Conservation (phyloP, 2,113 vertebrate genomes). For the Apeltes quadracus region DNA sequence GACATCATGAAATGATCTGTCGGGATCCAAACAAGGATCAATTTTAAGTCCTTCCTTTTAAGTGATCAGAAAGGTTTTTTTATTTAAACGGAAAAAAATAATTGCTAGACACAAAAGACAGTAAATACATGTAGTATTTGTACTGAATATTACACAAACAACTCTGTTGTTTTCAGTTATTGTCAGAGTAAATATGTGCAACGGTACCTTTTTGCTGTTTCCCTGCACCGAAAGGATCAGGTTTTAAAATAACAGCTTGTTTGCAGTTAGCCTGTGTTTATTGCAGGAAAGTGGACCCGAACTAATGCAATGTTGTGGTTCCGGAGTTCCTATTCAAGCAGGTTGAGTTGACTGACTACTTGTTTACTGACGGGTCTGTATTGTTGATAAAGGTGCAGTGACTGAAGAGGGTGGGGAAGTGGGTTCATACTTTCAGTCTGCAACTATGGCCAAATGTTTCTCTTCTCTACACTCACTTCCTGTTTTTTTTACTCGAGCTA, state of each 20-base stretch:
- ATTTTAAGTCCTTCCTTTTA: neutral
- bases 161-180: neutral
- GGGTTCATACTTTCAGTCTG: conserved; percentile 36
- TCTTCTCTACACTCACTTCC: conserved; percentile 79
- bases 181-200: neutral
- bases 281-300: too few relatives aligned
- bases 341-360: neutral
- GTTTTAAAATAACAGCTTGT: neutral
- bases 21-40: neutral
- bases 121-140: neutral
- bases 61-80: neutral
- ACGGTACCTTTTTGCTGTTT: neutral
- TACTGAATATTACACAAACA: conserved; percentile 14
- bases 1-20: neutral
- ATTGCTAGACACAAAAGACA: neutral
- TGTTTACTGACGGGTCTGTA: conserved; percentile 9
- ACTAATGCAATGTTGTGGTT: too few relatives aligned
- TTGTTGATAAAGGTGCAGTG: conserved; percentile 6
- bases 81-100: neutral
- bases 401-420: conserved; percentile 24
- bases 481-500: conserved; percentile 72
- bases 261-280: neutral
- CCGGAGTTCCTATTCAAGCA: neutral
- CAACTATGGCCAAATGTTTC: conserved; percentile 69
- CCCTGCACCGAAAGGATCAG: neutral